These are phyloP conservation scores for Oasisia sp. DNA, from an alignment of 2,888 invertebrate genomes.

Conservation along the genomic window DNA sequence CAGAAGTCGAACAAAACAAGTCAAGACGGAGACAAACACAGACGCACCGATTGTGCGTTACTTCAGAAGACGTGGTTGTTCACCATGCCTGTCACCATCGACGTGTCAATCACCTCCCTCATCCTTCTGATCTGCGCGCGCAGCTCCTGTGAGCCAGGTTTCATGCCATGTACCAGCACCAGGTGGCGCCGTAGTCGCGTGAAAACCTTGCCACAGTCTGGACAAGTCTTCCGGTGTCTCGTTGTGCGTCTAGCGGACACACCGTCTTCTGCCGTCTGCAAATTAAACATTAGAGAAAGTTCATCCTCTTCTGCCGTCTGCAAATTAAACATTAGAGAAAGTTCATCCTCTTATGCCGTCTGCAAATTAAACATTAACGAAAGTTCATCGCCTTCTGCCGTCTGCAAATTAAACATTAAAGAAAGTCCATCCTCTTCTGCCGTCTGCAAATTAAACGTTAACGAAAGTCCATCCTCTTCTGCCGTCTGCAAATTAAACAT, in stretches of 20 bases:
- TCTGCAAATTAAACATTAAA: no score
- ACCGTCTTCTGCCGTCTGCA: neutral
- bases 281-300: no score
- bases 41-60: neutral
- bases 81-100: neutral
- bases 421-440: no score
- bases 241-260: neutral
- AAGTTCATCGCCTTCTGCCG: no score
- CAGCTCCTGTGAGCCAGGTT: neutral
- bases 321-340: no score
- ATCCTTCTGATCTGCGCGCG: neutral
- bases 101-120: neutral
- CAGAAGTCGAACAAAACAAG: no score
- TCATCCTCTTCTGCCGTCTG: no score
- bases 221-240: neutral
- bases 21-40: neutral
- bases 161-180: neutral
- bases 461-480: no score
- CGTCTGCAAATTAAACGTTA: no score
- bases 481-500: no score
- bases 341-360: no score
- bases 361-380: no score
- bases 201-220: neutral
- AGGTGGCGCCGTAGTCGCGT: constrained; percentile 17
- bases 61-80: neutral